A percentile compares a stretch with the other conserved stretches of the same genome.
Evolutionary conservation across 2,888 invertebrate species (phyloP).

Genomic region (Masnerella sp.): DNA sequence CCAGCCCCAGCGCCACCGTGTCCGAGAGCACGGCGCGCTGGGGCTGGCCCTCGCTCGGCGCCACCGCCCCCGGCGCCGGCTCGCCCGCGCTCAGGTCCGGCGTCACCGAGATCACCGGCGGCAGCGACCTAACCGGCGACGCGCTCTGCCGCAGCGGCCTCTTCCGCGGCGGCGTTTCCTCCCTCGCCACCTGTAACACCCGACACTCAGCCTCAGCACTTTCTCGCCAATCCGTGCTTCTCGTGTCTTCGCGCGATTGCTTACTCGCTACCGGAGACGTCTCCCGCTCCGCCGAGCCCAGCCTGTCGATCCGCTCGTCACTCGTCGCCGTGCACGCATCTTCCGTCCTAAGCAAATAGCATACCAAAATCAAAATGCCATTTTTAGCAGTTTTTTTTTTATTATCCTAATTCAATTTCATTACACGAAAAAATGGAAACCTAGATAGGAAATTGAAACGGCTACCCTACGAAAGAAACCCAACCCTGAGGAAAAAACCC

Average conservation of each 20-base stretch:
- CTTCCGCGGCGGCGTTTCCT: constrained; percentile 33
- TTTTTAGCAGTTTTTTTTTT: no score
- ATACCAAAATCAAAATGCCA: no score
- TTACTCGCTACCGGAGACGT: constrained; percentile 48
- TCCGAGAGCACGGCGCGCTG: constrained; percentile 73
- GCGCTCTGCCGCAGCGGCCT: constrained; percentile 70
- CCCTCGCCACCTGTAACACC: constrained; percentile 56
- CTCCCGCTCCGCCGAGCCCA: constrained; percentile 33
- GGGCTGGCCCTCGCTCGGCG: constrained; percentile 60
- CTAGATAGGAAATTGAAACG: no score
- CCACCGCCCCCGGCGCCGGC: constrained; percentile 4
- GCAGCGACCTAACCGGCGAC: constrained; percentile 73
- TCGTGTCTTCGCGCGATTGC: constrained; percentile 51
- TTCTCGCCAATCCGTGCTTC: constrained; percentile 48
- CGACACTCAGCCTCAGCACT: constrained; percentile 54
- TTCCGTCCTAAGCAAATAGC: constrained; percentile 54
- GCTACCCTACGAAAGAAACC: no score
- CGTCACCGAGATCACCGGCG: constrained; percentile 73
- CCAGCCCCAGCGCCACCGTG: no score
- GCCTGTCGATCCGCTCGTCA: constrained; percentile 61
- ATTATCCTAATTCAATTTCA: no score
- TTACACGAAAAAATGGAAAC: no score
- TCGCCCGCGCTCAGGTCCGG: constrained; percentile 65
- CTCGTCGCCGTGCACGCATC: constrained; percentile 63
- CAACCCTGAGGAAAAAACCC: no score